Conservation (phyloP, 2,797 vertebrate species). For the Coendou prehensilis region DNA sequence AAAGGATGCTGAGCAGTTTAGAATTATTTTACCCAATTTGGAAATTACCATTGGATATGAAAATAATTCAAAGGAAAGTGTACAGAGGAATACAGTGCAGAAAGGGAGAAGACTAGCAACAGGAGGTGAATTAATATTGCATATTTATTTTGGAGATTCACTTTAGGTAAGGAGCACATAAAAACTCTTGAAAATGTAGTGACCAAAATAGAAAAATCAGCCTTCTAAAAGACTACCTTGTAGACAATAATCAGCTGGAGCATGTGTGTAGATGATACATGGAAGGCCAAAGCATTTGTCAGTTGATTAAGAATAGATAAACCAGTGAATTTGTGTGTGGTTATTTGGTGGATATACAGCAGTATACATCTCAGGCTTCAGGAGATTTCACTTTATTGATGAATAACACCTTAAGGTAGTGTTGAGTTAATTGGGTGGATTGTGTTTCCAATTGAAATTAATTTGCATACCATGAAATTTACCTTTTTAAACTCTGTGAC, state of each 20-base stretch:
- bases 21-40: not conserved
- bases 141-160: not conserved
- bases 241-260: not conserved
- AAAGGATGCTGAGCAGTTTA: conserved; percentile 27
- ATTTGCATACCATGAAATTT: not conserved
- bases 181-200: not conserved
- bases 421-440: not conserved
- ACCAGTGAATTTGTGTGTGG: not conserved
- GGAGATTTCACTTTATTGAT: not conserved
- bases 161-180: not conserved
- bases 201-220: not conserved
- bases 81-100: not conserved
- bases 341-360: not conserved
- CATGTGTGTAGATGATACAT: not conserved
- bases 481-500: not conserved
- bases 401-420: not conserved
- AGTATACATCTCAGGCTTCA: not conserved
- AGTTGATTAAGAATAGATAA: not conserved
- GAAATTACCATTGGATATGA: not conserved
- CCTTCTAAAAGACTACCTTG: not conserved
- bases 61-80: not conserved
- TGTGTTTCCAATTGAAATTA: not conserved
- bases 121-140: not conserved
- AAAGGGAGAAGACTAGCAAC: not conserved
- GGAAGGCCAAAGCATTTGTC: not conserved